phyloP scores from a whole-genome alignment of 2,797 vertebrate genomes.

The Emys orbicularis region DNA sequence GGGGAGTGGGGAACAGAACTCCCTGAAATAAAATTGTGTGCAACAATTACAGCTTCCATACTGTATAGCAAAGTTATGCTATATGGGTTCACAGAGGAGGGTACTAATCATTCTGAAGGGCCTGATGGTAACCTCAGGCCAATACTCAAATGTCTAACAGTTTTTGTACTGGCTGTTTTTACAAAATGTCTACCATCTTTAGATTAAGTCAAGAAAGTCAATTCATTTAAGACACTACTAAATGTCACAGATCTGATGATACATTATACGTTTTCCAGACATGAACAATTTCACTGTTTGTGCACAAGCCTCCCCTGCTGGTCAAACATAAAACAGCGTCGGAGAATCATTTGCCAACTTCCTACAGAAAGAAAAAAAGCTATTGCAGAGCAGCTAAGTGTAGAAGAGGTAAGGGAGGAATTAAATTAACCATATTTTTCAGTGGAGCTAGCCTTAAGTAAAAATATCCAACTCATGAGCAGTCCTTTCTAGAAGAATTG shows the following conservation, averaged over 20 bases:
- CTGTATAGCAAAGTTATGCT: neutral
- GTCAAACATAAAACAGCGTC: neutral
- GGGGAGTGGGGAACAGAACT: accelerated
- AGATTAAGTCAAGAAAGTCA: neutral
- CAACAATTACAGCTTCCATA: neutral
- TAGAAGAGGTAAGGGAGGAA: too few species aligned
- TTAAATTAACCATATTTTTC: neutral
- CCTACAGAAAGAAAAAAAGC: neutral
- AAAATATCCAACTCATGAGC: neutral
- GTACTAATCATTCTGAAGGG: neutral
- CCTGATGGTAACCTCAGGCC: neutral
- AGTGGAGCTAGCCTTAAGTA: neutral
- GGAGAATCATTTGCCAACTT: neutral
- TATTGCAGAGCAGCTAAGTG: neutral
- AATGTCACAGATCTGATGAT: neutral
- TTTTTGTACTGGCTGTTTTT: neutral
- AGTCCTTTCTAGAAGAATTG: neutral
- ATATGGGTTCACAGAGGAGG: neutral
- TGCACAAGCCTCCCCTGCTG: neutral
- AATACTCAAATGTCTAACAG: neutral
- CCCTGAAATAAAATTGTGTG: neutral
- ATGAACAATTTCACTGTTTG: neutral
- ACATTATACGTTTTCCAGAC: neutral
- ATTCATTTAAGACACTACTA: accelerated
- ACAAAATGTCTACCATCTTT: neutral